These are phyloP conservation scores for Aleadryas rufinucha DNA, from an alignment of 2,113 vertebrate genomes.

Conservation along the genomic window DNA sequence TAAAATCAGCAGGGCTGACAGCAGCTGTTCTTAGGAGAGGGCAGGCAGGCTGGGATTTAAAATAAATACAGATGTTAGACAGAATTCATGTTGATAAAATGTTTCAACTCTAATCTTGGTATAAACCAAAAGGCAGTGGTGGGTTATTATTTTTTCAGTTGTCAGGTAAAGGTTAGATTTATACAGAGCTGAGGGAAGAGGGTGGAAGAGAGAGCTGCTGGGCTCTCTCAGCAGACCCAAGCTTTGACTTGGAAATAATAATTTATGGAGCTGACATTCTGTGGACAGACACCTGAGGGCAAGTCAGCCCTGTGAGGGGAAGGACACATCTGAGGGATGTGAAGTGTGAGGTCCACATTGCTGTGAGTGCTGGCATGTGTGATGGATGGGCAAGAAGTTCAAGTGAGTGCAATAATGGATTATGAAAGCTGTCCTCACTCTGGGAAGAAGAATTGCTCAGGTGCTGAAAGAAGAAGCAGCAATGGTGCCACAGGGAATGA, in stretches of 20 bases:
- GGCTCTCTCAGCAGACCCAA: background rate
- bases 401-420: background rate
- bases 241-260: background rate
- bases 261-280: background rate
- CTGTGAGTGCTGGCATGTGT: background rate
- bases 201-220: background rate
- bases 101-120: background rate
- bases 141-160: background rate
- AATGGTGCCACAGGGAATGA: background rate
- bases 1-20: background rate
- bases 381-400: constrained; percentile 7
- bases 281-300: background rate
- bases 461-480: background rate
- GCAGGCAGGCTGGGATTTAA: background rate
- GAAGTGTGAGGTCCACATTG: background rate
- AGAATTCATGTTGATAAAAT: background rate
- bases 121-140: background rate
- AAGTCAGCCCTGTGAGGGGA: background rate
- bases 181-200: background rate
- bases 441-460: background rate
- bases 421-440: background rate
- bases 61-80: background rate
- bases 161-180: background rate
- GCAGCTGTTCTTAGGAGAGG: background rate
- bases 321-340: background rate